phyloP scores from a whole-genome alignment of 2,113 vertebrate genomes.

The Pelvicachromis taeniatus region DNA sequence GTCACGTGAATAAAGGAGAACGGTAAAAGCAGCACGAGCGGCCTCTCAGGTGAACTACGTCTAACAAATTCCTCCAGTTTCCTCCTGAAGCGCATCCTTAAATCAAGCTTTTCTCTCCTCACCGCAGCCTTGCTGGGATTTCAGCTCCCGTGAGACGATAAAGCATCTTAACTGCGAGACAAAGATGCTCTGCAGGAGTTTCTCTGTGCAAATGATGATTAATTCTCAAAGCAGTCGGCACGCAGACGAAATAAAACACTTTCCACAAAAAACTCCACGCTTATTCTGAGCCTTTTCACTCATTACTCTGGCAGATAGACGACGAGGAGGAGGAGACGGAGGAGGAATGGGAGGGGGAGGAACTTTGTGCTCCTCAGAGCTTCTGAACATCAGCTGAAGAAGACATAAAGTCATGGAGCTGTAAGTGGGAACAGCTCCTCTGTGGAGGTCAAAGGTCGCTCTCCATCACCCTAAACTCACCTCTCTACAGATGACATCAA shows the following conservation, averaged over 20 bases:
- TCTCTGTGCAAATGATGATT: slow-evolving; percentile 20
- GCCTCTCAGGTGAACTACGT: neutral
- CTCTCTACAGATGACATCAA: slow-evolving; percentile 19
- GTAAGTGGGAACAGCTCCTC: neutral
- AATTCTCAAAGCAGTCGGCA: neutral
- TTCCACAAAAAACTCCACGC: neutral
- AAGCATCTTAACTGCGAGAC: slow-evolving; percentile 17
- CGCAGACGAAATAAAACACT: neutral
- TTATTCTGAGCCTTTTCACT: neutral
- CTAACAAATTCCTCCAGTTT: neutral
- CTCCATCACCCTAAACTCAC: slow-evolving; percentile 21
- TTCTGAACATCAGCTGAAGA: neutral
- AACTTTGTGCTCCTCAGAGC: neutral
- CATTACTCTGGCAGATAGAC: neutral
- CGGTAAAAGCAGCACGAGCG: neutral
- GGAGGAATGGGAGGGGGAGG: neutral
- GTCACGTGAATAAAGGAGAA: neutral
- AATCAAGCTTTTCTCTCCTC: slow-evolving; percentile 16
- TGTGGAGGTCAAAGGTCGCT: slow-evolving; percentile 21
- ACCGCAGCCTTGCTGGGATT: neutral
- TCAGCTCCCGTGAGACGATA: slow-evolving; percentile 1
- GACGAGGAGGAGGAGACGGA: neutral
- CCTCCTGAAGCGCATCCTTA: slow-evolving; percentile 1
- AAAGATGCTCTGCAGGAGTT: neutral
- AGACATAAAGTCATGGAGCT: neutral